Evolutionary conservation across 2,888 invertebrate species (phyloP).

Genomic region (Yponomeuta sedellus): DNA sequence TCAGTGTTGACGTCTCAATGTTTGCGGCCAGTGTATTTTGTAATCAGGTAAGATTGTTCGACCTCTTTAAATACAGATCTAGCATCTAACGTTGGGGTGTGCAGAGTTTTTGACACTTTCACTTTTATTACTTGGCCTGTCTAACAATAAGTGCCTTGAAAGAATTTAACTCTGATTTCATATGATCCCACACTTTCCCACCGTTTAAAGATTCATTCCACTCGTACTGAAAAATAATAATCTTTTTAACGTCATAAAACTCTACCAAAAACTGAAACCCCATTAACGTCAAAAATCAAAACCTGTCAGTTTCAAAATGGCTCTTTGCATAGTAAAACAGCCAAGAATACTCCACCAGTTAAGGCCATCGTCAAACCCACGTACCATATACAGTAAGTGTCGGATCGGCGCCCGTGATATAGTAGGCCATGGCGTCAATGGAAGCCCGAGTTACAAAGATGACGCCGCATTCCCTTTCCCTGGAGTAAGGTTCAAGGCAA

Average conservation of each 20-base stretch:
- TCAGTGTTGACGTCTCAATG: not conserved
- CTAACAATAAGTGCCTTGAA: no score
- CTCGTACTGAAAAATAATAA: no score
- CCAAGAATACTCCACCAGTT: not conserved
- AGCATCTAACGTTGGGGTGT: not conserved
- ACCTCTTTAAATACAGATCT: not conserved
- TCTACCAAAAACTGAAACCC: not conserved
- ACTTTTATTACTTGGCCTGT: no score
- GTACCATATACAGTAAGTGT: slow-evolving; percentile 40
- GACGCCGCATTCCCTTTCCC: slow-evolving; percentile 77
- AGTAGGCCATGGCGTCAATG: slow-evolving; percentile 80
- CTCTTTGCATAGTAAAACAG: not conserved
- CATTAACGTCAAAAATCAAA: not conserved
- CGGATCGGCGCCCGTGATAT: slow-evolving; percentile 79
- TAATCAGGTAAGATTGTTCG: not conserved
- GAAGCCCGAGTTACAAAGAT: slow-evolving; percentile 76
- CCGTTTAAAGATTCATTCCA: no score
- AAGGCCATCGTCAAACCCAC: slow-evolving; percentile 11
- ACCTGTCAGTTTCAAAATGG: not conserved
- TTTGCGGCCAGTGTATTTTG: not conserved
- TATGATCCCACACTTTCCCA: no score
- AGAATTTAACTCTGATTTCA: no score
- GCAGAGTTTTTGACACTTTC: no score
- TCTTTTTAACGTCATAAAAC: not conserved
- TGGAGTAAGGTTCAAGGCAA: slow-evolving; percentile 78